Conservation (phyloP, 2,888 invertebrate species). For the Phlogophora meticulosa region DNA sequence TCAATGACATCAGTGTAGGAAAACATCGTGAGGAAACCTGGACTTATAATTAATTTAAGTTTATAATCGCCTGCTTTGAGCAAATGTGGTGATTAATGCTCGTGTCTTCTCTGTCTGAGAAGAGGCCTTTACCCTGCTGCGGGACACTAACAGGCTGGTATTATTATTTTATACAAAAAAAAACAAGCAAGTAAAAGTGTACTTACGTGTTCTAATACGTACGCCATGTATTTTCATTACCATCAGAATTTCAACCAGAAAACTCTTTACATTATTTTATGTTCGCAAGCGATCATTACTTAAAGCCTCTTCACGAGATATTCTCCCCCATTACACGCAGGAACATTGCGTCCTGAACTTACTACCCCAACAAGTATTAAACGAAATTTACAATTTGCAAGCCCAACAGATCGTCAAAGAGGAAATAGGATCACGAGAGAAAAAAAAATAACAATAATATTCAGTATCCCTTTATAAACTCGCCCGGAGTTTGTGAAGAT, state of each 20-base stretch:
- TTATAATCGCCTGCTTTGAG: no score
- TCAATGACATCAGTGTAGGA: no score
- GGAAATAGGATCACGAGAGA: constrained; percentile 59
- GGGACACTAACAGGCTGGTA: no score
- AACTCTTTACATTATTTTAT: constrained; percentile 27
- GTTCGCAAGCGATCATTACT: constrained; percentile 44
- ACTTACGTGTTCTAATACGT: not conserved
- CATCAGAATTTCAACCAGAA: constrained; percentile 25
- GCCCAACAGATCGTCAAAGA: constrained; percentile 57
- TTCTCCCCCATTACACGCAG: constrained; percentile 41
- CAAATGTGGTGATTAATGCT: no score
- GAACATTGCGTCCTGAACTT: constrained; percentile 48
- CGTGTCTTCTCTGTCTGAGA: no score
- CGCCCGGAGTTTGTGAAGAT: constrained; percentile 61
- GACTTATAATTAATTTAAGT: no score
- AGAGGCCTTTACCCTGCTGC: no score
- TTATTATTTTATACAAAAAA: no score
- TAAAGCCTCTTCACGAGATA: constrained; percentile 42
- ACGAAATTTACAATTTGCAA: constrained; percentile 66
- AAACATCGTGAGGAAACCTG: no score
- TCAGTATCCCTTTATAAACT: constrained; percentile 67
- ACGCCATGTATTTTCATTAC: constrained; percentile 2
- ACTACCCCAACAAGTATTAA: constrained; percentile 58
- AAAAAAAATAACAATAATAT: constrained; percentile 63
- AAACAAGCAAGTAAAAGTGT: no score